Evolutionary conservation across 2,113 vertebrate species (phyloP).

Genomic region (Pygoscelis antarcticus): DNA sequence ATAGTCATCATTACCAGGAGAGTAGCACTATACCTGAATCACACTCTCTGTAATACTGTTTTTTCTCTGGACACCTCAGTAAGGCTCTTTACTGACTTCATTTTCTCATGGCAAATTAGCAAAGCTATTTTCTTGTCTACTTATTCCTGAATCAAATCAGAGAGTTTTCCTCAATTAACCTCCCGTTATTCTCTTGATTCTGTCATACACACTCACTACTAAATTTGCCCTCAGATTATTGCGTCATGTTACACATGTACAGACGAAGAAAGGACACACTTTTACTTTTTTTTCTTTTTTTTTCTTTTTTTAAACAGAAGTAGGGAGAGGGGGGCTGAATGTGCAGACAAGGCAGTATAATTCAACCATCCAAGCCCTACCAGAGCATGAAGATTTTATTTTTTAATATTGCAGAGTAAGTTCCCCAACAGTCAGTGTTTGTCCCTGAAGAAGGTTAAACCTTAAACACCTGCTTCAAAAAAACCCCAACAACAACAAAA

Average conservation of each 20-base stretch:
- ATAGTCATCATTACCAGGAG: background rate
- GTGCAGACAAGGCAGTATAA: constrained; percentile 81
- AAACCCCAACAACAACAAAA: constrained; percentile 63
- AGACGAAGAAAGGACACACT: constrained; percentile 81
- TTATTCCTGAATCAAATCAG: constrained; percentile 64
- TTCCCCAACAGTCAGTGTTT: constrained; percentile 86
- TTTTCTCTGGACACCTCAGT: constrained; percentile 45
- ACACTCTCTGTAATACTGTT: constrained; percentile 12
- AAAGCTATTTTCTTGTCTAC: constrained; percentile 69
- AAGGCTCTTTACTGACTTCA: constrained; percentile 66
- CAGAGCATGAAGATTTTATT: constrained; percentile 79
- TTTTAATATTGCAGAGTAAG: constrained; percentile 84
- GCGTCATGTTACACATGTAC: constrained; percentile 82
- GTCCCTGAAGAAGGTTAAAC: constrained; percentile 94
- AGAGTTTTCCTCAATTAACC: constrained; percentile 57
- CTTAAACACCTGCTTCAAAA: constrained; percentile 91
- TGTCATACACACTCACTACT: constrained; percentile 82
- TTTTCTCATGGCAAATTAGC: constrained; percentile 72
- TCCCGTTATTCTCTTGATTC: constrained; percentile 69
- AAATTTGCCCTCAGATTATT: constrained; percentile 84
- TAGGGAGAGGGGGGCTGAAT: constrained; percentile 78
- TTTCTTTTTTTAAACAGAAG: constrained; percentile 70
- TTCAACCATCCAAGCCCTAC: constrained; percentile 83
- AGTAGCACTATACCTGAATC: constrained; percentile 37
- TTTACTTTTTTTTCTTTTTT: constrained; percentile 30